Base-by-base conservation (phyloP, 2,888 invertebrate genomes). In the Caenorhabditis panamensis region DNA sequence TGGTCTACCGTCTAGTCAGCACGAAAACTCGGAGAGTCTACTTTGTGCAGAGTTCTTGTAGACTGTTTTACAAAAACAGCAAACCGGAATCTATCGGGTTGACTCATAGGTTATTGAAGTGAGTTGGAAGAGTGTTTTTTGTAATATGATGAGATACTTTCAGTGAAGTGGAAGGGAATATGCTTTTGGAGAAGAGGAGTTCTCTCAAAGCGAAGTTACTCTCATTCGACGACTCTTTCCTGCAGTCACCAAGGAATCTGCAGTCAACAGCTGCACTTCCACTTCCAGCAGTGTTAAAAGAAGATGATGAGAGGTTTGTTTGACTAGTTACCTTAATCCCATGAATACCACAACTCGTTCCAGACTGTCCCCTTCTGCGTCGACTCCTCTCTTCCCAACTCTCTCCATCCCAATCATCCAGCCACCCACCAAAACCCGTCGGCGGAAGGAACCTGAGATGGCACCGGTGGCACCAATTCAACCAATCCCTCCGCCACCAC, bases 1-100 rank as follows among this genome's bases (percentile, higher is more conserved):
- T 99, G 90, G 97, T 99, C 79, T 99, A 99, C 92, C 94, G 99
- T 91, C 95, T 96, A 92, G 95, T 97, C 24, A 82, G 80, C 63
- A 44, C 26, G 18, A 82, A 84, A 58, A 72, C 61, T 47, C 95
- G 95, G 8, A 95, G 95, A 90, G 96, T 96, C 96, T 95, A 98
- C 92, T 99, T 97, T 97, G 93, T 99, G 79, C 99, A 99, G 93
- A 97, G 97, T 22, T 95, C 95, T 88, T 97, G 98, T 16, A 94
- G 98, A 86, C 94, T 99, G 87, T 96, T 98, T 87, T 99, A 98
- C 93, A 99, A 99, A 93, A 99, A 98, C 92, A 97, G 97, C 84
- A 99, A 99, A 92, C 97, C 98, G 0, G 99, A 99, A 92, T 97
- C 97, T 92, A 97, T 99, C 84, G 97, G 98, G 89, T 96, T 97